Percentiles rank a stretch among this genome's conserved stretches.
phyloP scores from a whole-genome alignment of 1,140 invertebrate genomes.

The Drosophila bocki region DNA sequence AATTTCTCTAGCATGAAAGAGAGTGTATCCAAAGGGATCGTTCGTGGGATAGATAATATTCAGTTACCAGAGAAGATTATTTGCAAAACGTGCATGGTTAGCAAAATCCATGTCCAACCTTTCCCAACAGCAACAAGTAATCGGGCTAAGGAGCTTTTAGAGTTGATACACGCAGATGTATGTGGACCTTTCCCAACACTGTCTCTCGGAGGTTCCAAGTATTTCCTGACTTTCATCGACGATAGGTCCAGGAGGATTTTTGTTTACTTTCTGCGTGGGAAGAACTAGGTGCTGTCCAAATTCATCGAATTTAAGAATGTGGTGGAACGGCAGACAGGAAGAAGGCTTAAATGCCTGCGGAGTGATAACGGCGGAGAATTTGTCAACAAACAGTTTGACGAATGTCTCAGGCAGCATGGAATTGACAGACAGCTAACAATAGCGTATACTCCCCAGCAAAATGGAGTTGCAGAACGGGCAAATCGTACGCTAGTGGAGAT shows the following conservation, averaged over 20 bases:
- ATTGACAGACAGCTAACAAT: no score
- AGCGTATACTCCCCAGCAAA: background rate
- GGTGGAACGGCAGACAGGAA: background rate
- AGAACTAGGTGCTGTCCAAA: no score
- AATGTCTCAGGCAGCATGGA: no score
- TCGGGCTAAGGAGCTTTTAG: background rate
- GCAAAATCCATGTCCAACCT: no score
- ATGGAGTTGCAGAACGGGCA: background rate
- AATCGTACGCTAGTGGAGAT: background rate
- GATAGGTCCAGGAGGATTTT: background rate
- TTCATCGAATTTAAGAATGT: background rate
- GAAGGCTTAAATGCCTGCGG: background rate
- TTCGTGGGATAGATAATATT: no score
- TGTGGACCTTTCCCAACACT: background rate
- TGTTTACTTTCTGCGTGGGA: background rate
- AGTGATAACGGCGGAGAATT: constrained; percentile 7
- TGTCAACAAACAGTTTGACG: background rate
- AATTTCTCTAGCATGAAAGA: no score
- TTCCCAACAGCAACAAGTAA: no score
- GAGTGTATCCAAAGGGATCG: no score
- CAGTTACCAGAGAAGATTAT: no score
- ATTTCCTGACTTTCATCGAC: background rate
- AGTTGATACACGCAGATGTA: background rate
- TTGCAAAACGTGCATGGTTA: no score
- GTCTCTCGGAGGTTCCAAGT: background rate